Evolutionary conservation across 2,888 invertebrate species (phyloP), one percentile per base, ranked within the genome.

Genomic region (Selenia dentaria): DNA sequence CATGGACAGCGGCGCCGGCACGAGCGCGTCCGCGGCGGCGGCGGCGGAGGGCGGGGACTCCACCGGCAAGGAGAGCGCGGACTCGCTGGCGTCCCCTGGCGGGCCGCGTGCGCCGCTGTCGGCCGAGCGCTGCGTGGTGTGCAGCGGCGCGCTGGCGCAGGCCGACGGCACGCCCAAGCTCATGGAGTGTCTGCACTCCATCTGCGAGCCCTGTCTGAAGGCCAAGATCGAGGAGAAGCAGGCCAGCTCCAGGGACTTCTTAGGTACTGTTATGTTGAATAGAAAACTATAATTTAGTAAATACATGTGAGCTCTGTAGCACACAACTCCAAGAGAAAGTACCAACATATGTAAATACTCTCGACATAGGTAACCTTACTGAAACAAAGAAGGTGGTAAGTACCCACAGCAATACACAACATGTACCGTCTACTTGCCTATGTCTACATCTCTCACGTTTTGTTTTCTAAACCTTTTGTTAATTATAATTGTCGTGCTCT

Each of bases 141-240:
- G 93, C 71, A 57, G 62, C 40, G 56, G 63, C 10, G 49, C 70
- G 50, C 81, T 91, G 16, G 66, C 79, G 41, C 70, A 67, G 34
- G 64, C 77, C n/a, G 85, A 85, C 1, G 90, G 90, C 64, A 85
- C 83, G 36, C 96, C 97, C 22, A 96, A 96, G 86, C 91, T 97
- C 49, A 89, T 98, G 70, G 96, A 96, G 83, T 98, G 97, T 78
- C 92, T 98, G 59, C 97, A 98, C 81, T 95, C 96, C 38, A 94
- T 95, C 48, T 98, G 97, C 79, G 92, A 93, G 43, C 91, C 93
- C 52, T 97, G 97, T 83, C 87, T 96, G 62, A 92, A 92, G 59
- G 92, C 93, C 45, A 95, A 95, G 80, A 82, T 95, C 16, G 87
- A 90, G 11, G 90, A 90, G 65, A 78, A 78, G 28, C 79, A 81